Conservation (phyloP, 2,888 invertebrate species). For the Antheraea assamensis region DNA sequence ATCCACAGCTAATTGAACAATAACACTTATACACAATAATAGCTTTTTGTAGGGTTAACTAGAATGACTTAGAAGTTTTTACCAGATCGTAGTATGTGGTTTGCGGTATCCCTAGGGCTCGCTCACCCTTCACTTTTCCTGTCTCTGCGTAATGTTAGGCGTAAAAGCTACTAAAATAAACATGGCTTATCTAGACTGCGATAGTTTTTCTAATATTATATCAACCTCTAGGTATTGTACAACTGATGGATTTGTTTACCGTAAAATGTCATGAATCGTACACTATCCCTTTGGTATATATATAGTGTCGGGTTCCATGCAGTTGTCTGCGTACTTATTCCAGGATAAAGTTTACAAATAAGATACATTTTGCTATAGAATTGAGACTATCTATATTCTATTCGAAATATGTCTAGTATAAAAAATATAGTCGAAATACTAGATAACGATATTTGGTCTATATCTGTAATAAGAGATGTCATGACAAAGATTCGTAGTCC, state of each 20-base stretch:
- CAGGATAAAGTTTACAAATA: too few species aligned
- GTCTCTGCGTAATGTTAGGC: neutral
- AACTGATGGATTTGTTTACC: neutral
- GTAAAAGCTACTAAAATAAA: constrained; percentile 7
- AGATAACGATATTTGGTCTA: too few species aligned
- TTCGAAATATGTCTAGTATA: too few species aligned
- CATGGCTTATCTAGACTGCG: neutral
- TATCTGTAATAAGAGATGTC: too few species aligned
- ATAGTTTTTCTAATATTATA: constrained; percentile 4
- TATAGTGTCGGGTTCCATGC: too few species aligned
- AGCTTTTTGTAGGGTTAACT: neutral
- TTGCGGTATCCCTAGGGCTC: neutral
- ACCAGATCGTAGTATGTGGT: neutral
- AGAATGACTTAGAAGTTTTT: neutral
- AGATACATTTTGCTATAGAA: too few species aligned
- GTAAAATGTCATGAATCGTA: neutral
- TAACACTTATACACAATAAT: neutral
- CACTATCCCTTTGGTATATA: too few species aligned
- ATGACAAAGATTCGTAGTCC: too few species aligned
- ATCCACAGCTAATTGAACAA: too few species aligned
- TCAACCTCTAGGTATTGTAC: neutral
- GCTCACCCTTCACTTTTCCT: neutral
- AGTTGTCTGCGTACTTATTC: too few species aligned
- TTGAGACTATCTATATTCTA: too few species aligned
- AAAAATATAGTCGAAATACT: too few species aligned